phyloP scores from a whole-genome alignment of 2,113 vertebrate genomes.

The Neotragus moschatus region DNA sequence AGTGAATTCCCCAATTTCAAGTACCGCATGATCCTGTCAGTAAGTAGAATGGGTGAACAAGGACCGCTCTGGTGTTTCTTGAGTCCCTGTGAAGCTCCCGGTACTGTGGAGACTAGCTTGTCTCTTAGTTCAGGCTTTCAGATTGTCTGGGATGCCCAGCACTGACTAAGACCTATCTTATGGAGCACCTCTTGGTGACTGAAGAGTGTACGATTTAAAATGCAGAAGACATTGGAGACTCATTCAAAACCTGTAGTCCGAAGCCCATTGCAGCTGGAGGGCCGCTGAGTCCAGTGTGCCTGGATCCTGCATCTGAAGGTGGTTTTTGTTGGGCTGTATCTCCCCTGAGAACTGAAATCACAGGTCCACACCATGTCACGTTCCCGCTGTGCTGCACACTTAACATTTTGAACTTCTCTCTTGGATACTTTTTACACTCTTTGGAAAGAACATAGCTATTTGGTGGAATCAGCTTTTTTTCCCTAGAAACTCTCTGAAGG shows the following conservation, averaged over 20 bases:
- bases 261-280: neutral
- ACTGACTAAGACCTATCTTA: neutral
- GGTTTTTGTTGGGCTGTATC: neutral
- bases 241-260: neutral
- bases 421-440: neutral
- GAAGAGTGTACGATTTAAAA: neutral
- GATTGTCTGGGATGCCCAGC: neutral
- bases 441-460: neutral
- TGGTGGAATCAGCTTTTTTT: neutral
- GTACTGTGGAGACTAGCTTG: neutral
- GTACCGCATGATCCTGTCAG: constrained; percentile 96
- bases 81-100: neutral
- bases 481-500: neutral
- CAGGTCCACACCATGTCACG: neutral
- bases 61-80: neutral
- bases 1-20: constrained; percentile 96
- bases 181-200: neutral
- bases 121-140: neutral
- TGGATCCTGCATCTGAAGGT: neutral
- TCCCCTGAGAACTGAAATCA: neutral
- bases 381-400: neutral
- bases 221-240: neutral
- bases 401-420: neutral
- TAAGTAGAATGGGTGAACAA: constrained; percentile 76
- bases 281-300: neutral